A percentile compares a stretch with the other conserved stretches of the same genome.
Evolutionary conservation across 2,888 invertebrate species (phyloP).

Genomic region (Drosophila antonietae): DNA sequence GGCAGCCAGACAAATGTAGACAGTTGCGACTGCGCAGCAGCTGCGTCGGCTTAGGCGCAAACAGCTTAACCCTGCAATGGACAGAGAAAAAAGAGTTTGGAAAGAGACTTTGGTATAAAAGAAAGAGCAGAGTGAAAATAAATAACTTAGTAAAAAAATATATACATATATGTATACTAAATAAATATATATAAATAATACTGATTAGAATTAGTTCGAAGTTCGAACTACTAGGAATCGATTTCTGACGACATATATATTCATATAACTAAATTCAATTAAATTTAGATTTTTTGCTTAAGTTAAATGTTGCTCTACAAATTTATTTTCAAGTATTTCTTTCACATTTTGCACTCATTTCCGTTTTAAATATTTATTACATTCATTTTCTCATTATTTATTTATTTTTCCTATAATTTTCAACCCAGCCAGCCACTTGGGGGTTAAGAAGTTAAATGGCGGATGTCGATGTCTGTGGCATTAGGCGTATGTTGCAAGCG

Average conservation of each 20-base stretch:
- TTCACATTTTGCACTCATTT: not conserved
- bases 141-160: not conserved
- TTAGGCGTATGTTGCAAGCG: constrained; percentile 75
- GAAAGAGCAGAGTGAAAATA: not conserved
- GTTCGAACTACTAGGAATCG: no score
- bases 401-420: not conserved
- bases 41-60: constrained; percentile 45
- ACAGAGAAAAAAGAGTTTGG: not conserved
- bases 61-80: constrained; percentile 43
- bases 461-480: constrained; percentile 79
- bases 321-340: not conserved
- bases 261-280: not conserved
- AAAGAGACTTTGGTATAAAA: not conserved
- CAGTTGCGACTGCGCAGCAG: constrained; percentile 71
- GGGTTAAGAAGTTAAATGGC: constrained; percentile 75
- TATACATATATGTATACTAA: no score
- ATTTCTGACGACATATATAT: not conserved
- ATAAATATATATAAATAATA: no score
- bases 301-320: not conserved
- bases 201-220: no score
- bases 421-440: not conserved
- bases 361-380: not conserved
- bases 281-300: not conserved
- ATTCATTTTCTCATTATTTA: not conserved
- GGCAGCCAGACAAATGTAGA: constrained; percentile 74